phyloP scores from a whole-genome alignment of 2,888 invertebrate species.

The Trichopoda pennipes region DNA sequence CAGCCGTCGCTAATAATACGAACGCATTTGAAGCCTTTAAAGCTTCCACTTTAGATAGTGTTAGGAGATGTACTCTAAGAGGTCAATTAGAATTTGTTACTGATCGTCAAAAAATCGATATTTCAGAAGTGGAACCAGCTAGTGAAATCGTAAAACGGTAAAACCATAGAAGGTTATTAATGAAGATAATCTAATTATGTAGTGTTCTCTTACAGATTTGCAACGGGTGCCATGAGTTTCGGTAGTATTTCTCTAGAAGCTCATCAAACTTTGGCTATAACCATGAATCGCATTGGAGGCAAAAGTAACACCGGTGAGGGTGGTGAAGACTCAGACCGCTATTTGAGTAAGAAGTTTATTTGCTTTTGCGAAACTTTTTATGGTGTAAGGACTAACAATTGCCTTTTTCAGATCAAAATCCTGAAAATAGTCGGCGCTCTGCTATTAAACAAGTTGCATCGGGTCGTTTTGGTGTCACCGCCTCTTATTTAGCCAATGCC shows the following conservation, averaged over 20 bases:
- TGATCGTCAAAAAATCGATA: slow-evolving; percentile 88
- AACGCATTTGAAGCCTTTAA: slow-evolving; percentile 92
- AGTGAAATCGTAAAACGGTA: slow-evolving; percentile 97
- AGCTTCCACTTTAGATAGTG: slow-evolving; percentile 92
- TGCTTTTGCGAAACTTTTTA: neutral
- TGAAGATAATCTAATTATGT: neutral
- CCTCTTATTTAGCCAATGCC: slow-evolving; percentile 97
- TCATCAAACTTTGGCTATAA: slow-evolving; percentile 95
- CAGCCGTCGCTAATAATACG: slow-evolving; percentile 89
- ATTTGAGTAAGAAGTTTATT: slow-evolving; percentile 82
- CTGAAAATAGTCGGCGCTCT: slow-evolving; percentile 91
- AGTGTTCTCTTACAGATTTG: slow-evolving; percentile 74
- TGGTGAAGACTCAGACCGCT: slow-evolving; percentile 91
- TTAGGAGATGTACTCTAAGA: slow-evolving; percentile 92
- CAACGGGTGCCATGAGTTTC: slow-evolving; percentile 95
- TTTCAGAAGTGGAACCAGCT: slow-evolving; percentile 95
- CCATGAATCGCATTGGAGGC: slow-evolving; percentile 98
- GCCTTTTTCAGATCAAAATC: slow-evolving; percentile 84
- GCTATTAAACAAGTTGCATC: slow-evolving; percentile 99
- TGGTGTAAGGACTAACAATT: neutral
- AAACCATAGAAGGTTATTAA: slow-evolving; percentile 74
- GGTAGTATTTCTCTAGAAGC: slow-evolving; percentile 98
- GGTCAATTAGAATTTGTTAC: slow-evolving; percentile 95
- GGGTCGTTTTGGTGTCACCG: slow-evolving; percentile 98
- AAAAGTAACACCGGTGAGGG: slow-evolving; percentile 99